Evolutionary conservation across 2,888 invertebrate genomes (phyloP).

Genomic region (Ectemnius continuus): DNA sequence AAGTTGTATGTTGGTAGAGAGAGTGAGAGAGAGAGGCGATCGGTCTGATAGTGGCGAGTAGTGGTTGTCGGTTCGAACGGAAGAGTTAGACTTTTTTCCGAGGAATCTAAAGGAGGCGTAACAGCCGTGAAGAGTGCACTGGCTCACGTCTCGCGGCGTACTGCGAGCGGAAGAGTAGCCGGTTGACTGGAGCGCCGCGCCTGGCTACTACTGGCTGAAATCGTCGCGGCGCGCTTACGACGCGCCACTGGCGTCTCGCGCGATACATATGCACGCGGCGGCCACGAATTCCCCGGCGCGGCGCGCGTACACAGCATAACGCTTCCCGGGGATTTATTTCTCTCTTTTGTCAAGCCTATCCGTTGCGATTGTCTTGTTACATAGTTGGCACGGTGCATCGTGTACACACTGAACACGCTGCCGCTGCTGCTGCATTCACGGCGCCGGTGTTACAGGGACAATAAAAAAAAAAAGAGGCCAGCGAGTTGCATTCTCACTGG

Average conservation of each 20-base stretch:
- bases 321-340: neutral
- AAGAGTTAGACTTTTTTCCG: conserved; percentile 19
- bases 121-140: conserved; percentile 39
- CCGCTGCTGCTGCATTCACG: neutral
- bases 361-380: conserved; percentile 3
- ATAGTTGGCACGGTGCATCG: conserved; percentile 5
- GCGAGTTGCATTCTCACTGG: too few species aligned
- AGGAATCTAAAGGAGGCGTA: too few species aligned
- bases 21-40: neutral
- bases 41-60: neutral
- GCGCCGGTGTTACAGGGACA: neutral
- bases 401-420: neutral
- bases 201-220: conserved; percentile 48
- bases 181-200: conserved; percentile 58
- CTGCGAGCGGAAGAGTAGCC: conserved; percentile 62
- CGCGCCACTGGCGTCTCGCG: conserved; percentile 31
- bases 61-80: neutral
- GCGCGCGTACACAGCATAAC: neutral
- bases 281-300: conserved; percentile 15
- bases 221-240: conserved; percentile 46
- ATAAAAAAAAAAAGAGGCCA: neutral
- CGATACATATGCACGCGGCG: conserved; percentile 25
- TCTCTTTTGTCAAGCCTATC: neutral
- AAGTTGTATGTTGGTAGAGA: neutral
- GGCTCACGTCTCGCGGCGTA: conserved; percentile 66